phyloP scores from a whole-genome alignment of 2,888 invertebrate species.

The Scaptomyza tumidula region DNA sequence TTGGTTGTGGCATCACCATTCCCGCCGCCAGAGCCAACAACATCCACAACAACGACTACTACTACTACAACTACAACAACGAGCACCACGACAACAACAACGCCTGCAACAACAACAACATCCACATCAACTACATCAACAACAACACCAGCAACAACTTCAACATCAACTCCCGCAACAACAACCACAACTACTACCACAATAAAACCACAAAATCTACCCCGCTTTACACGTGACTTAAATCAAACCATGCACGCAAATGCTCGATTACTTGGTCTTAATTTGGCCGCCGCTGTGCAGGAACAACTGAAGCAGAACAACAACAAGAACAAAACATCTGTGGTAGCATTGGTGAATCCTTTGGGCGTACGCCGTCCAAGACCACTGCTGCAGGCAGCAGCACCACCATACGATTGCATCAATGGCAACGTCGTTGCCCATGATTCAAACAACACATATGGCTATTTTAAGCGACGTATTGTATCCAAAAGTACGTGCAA shows the following conservation, averaged over 20 bases:
- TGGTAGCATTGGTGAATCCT: constrained; percentile 67
- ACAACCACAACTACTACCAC: constrained; percentile 85
- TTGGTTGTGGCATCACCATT: constrained; percentile 90
- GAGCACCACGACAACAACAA: constrained; percentile 83
- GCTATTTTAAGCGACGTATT: constrained; percentile 89
- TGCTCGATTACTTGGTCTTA: constrained; percentile 76
- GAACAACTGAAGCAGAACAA: constrained; percentile 40
- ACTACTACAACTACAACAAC: constrained; percentile 86
- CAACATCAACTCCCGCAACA: constrained; percentile 82
- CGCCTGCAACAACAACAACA: constrained; percentile 84
- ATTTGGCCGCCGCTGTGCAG: constrained; percentile 64
- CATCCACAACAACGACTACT: constrained; percentile 84
- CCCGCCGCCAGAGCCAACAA: constrained; percentile 85
- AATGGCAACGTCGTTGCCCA: constrained; percentile 87
- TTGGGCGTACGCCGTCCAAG: constrained; percentile 48
- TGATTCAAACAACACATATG: constrained; percentile 89
- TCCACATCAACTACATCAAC: constrained; percentile 83
- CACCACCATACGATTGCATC: constrained; percentile 85
- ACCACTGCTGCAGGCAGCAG: constrained; percentile 1
- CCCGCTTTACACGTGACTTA: constrained; percentile 66
- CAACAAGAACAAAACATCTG: constrained; percentile 42
- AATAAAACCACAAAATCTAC: constrained; percentile 65
- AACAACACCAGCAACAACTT: constrained; percentile 84
- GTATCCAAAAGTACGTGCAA: constrained; percentile 88
- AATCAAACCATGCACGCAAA: constrained; percentile 72